A percentile compares a stretch with the other conserved stretches of the same genome.
These are phyloP conservation scores for Dryas iulia DNA, from an alignment of 1,140 invertebrate genomes.

Conservation along the genomic window DNA sequence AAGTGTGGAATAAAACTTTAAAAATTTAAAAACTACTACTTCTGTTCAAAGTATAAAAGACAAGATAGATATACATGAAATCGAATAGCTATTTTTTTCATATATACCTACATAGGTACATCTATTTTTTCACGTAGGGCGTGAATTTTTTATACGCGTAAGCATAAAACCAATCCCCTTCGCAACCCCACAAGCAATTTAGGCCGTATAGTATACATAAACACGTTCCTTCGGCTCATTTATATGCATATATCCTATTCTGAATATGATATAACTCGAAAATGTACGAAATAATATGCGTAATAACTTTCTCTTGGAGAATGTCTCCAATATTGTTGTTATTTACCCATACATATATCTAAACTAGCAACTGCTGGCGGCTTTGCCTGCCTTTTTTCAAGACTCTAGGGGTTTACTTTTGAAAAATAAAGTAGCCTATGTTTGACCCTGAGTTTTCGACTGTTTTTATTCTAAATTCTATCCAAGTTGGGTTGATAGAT, in stretches of 20 bases:
- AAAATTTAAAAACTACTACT: too few relatives aligned
- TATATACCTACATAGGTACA: too few relatives aligned
- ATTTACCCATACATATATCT: background rate
- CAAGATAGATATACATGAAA: too few relatives aligned
- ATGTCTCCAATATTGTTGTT: background rate
- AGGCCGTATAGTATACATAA: conserved; percentile 3
- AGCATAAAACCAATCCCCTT: conserved; percentile 6
- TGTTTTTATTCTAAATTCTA: too few relatives aligned
- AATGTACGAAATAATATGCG: conserved; percentile 8
- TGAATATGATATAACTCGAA: conserved; percentile 16
- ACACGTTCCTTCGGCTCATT: conserved; percentile 9
- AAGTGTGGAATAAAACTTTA: too few relatives aligned
- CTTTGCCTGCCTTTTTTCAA: too few relatives aligned
- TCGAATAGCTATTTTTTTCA: background rate
- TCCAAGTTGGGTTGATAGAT: too few relatives aligned
- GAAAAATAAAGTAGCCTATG: too few relatives aligned
- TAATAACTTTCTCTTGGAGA: background rate
- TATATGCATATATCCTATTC: conserved; percentile 14
- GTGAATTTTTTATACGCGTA: background rate
- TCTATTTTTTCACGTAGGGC: background rate
- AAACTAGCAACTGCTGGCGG: too few relatives aligned
- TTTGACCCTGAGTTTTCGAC: too few relatives aligned
- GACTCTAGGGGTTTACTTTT: too few relatives aligned
- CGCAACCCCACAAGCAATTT: conserved; percentile 5
- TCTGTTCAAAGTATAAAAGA: too few relatives aligned